Base-by-base conservation (phyloP, 2,113 vertebrate genomes). In the Piprites chloris region DNA sequence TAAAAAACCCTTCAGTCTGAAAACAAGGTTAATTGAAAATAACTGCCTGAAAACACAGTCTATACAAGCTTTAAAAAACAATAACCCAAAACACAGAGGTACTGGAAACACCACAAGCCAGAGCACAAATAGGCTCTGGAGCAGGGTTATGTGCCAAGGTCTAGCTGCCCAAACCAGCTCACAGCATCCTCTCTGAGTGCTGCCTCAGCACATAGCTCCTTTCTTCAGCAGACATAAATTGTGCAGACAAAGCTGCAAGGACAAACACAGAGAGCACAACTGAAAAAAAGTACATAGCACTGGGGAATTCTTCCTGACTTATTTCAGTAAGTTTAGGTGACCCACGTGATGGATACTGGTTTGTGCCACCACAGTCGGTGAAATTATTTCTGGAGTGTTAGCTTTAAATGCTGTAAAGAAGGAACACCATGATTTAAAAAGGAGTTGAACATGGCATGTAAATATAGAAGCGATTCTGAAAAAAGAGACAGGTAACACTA, bases 161-260 rank as follows among this genome's bases (percentile, higher is more conserved):
- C 68, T 53, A 32, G 67, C 33, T 86, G 62, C 58, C 52, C 78
- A 77, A 46, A 82, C 9, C 44, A 68, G 61, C 55, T 74, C 69
- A n/a, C 67, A 65, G 67, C 33, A 85, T 53, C 32, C 52, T 59
- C 28, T 35, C 39, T 12, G 33, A 88, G 35, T 46, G 87, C 90
- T 90, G 85, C 41, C 72, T 95, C 69, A 93, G 91, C 91, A 88
- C 72, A 84, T 3, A 59, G 33, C 18, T 75, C 49, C 59, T 39
- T 65, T 50, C 68, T 74, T 53, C 59, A 85, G 76, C 58, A 85
- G 80, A 55, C 84, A 67, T 21, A 89, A 89, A 92, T 47, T 19
- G 56, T 55, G 73, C 52, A 79, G 79, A 87, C 26, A 79, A 88
- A 90, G 55, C 46, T 90, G n/a, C 74, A 96, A 93, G 90, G 85